These are phyloP conservation scores for Pachymerium ferrugineum DNA, from an alignment of 2,888 invertebrate species.

Conservation along the genomic window DNA sequence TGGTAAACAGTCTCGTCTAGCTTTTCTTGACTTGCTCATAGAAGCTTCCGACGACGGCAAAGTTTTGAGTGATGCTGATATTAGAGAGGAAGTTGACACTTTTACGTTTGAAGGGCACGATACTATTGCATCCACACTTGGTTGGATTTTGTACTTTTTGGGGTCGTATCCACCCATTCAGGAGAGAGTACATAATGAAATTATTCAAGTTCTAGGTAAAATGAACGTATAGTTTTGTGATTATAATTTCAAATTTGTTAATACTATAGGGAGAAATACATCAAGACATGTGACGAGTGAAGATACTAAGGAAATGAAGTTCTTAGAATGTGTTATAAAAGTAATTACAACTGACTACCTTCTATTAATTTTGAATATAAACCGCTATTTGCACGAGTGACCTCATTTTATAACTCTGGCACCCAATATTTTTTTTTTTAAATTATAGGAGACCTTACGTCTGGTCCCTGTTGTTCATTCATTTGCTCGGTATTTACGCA, in stretches of 20 bases:
- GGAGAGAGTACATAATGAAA: slow-evolving; percentile 33
- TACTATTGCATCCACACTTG: slow-evolving; percentile 39
- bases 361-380: background rate
- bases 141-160: slow-evolving; percentile 39
- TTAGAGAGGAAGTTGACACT: slow-evolving; percentile 48
- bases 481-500: background rate
- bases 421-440: background rate
- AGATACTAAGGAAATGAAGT: slow-evolving; percentile 29
- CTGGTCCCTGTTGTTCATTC: background rate
- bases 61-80: slow-evolving; percentile 42
- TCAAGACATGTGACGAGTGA: background rate
- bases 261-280: no score
- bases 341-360: no score
- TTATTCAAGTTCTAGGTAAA: slow-evolving; percentile 28
- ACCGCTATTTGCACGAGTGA: background rate
- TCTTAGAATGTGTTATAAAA: slow-evolving; percentile 34
- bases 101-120: slow-evolving; percentile 48
- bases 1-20: slow-evolving; percentile 40
- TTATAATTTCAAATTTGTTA: no score
- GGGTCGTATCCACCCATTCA: slow-evolving; percentile 39
- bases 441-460: background rate
- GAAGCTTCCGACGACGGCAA: slow-evolving; percentile 41
- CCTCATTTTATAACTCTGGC: background rate
- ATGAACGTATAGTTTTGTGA: background rate
- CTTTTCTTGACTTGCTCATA: slow-evolving; percentile 47